Evolutionary conservation across 2,113 vertebrate genomes (phyloP), one percentile per base, ranked within the genome.

Genomic region (Amblyornis subalaris): DNA sequence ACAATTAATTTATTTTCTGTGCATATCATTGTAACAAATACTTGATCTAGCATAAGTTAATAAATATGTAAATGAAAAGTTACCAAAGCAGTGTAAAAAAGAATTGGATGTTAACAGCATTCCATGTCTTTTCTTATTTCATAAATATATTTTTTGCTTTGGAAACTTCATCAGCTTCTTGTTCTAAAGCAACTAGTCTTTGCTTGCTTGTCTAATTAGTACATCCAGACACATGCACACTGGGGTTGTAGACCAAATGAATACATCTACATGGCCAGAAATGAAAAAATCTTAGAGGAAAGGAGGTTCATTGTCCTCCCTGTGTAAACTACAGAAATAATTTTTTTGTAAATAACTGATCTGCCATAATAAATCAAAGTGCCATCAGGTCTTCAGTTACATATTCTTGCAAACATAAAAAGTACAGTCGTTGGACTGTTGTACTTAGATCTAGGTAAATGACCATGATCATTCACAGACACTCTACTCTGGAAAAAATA

Each of bases 21-120:
- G 71, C 26, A 38, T 91, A 80, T 73, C 42, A 85, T 64, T 54
- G 44, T 54, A 93, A 90, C 51, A 89, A 82, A 82, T 78, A 85
- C 35, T 90, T 90, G 67, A 95, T 95, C 90, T 93, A 70, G 19
- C 45, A 51, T 42, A 85, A 91, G 58, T 92, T 92, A 83, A 95
- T 92, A 90, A 93, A 70, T 82, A 73, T 62, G 69, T 53, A 93
- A 96, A 95, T 92, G 12, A 55, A 89, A 75, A 88, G 23, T 74
- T 93, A 88, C 26, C 42, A 94, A 91, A 83, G 22, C 36, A 38
- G 24, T 3, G 15, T 1, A 10, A 74, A 82, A 67, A 82, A 74
- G 22, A 60, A 80, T 36, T 54, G 17, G 12, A 54, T 87, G 28
- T 60, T 86, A 90, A 44, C 45, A 85, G 3, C 21, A 42, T 7